Conservation (phyloP, 1,140 invertebrate species). For the Ceratina japonica region DNA sequence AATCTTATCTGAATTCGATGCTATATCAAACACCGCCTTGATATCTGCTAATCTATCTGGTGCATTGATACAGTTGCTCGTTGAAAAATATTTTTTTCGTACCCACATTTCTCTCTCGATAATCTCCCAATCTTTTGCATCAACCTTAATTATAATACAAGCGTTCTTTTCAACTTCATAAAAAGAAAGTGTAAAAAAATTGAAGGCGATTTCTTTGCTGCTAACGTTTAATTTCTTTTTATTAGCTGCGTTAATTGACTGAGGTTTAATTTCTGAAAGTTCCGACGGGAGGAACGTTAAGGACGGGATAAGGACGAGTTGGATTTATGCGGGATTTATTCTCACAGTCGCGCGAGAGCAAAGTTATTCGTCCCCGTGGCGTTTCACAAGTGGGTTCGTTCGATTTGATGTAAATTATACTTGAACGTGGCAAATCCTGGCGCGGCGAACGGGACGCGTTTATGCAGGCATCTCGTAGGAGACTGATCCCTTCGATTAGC, state of each 20-base stretch:
- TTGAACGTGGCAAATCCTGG: not conserved
- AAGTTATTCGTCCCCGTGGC: not conserved
- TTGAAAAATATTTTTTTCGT: not conserved
- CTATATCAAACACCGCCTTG: not conserved
- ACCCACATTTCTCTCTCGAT: not conserved
- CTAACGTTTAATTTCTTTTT: too few relatives aligned
- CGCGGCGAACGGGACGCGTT: not conserved
- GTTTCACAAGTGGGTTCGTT: constrained; percentile 12
- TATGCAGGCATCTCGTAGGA: not conserved
- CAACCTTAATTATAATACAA: too few relatives aligned
- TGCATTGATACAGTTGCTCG: not conserved
- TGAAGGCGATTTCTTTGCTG: too few relatives aligned
- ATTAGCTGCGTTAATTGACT: too few relatives aligned
- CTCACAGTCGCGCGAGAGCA: not conserved
- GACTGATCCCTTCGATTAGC: not conserved
- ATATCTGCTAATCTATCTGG: constrained; percentile 22
- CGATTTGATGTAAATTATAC: constrained; percentile 38
- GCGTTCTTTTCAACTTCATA: too few relatives aligned
- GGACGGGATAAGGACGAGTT: not conserved
- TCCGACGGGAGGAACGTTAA: not conserved
- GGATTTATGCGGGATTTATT: not conserved
- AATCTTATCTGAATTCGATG: constrained; percentile 6
- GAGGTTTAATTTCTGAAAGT: too few relatives aligned
- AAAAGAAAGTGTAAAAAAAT: too few relatives aligned
- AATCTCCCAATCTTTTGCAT: not conserved